A percentile compares a stretch with the other conserved stretches of the same genome.
These are phyloP conservation scores for Apodemia hepburni DNA, from an alignment of 2,888 invertebrate genomes.

Conservation along the genomic window DNA sequence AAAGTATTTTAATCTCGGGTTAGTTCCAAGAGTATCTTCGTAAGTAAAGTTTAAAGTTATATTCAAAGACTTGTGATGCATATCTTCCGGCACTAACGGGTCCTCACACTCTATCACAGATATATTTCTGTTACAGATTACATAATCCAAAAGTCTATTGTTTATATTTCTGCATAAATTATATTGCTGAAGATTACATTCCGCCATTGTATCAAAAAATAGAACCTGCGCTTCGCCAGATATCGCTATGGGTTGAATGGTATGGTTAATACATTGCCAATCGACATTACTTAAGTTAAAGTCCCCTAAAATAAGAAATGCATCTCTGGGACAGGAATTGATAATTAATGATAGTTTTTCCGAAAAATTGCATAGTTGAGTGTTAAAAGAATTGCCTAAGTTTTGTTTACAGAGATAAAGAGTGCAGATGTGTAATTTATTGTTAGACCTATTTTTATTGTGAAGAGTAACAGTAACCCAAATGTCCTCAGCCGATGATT, in stretches of 20 bases:
- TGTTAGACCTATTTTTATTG: neutral
- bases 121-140: constrained; percentile 21
- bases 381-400: neutral
- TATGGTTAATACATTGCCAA: neutral
- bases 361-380: neutral
- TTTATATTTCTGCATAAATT: constrained; percentile 20
- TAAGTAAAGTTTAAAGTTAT: constrained; percentile 6
- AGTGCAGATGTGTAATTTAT: constrained; percentile 1
- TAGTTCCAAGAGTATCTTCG: neutral
- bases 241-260: neutral
- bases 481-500: constrained; percentile 6
- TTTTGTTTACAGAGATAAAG: constrained; percentile 16
- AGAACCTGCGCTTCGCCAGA: neutral
- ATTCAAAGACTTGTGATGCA: constrained; percentile 22
- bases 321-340: neutral
- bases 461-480: neutral
- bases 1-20: constrained; percentile 16
- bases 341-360: neutral
- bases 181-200: constrained; percentile 21
- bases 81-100: constrained; percentile 20
- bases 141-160: constrained; percentile 24
- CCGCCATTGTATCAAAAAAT: constrained; percentile 3
- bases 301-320: constrained; percentile 11
- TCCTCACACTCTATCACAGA: constrained; percentile 8
- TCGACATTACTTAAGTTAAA: constrained; percentile 8